These are phyloP conservation scores for Spondyliosoma cantharus DNA, from an alignment of 2,797 vertebrate species.

Conservation along the genomic window DNA sequence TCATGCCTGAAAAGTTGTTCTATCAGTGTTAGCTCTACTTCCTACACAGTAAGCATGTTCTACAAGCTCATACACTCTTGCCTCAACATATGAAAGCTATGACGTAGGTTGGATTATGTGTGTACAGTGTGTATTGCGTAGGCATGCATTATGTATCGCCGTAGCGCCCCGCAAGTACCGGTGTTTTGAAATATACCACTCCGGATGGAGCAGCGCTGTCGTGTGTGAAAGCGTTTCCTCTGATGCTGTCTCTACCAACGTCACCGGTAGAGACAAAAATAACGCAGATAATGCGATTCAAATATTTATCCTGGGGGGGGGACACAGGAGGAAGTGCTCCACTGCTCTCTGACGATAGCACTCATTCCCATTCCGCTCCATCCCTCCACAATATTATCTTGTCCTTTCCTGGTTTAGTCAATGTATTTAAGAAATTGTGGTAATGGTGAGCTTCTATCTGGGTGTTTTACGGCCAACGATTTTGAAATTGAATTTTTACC, in stretches of 20 bases:
- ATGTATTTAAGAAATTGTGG: constrained; percentile 21
- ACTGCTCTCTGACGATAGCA: constrained; percentile 20
- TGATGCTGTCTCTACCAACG: constrained; percentile 40
- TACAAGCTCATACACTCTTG: neutral
- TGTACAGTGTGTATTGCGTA: constrained; percentile 38
- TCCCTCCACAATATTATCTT: constrained; percentile 21
- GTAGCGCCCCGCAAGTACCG: constrained; percentile 23
- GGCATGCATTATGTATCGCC: constrained; percentile 54
- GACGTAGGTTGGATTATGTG: constrained; percentile 12
- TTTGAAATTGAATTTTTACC: constrained; percentile 11
- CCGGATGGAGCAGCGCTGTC: constrained; percentile 42
- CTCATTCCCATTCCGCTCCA: neutral
- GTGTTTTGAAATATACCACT: constrained; percentile 55
- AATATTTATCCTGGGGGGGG: constrained; percentile 65
- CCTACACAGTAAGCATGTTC: constrained; percentile 7
- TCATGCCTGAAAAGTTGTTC: neutral
- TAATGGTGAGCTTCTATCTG: constrained; percentile 2
- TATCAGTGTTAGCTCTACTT: neutral
- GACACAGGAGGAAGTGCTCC: constrained; percentile 51
- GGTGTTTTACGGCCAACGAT: constrained; percentile 6
- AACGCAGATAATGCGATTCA: constrained; percentile 73
- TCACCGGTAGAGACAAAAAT: constrained; percentile 75
- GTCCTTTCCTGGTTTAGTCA: constrained; percentile 18
- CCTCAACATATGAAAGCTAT: neutral
- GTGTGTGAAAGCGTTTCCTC: constrained; percentile 44